phyloP scores from a whole-genome alignment of 2,797 vertebrate genomes.

The Arrhamphus sclerolepis region DNA sequence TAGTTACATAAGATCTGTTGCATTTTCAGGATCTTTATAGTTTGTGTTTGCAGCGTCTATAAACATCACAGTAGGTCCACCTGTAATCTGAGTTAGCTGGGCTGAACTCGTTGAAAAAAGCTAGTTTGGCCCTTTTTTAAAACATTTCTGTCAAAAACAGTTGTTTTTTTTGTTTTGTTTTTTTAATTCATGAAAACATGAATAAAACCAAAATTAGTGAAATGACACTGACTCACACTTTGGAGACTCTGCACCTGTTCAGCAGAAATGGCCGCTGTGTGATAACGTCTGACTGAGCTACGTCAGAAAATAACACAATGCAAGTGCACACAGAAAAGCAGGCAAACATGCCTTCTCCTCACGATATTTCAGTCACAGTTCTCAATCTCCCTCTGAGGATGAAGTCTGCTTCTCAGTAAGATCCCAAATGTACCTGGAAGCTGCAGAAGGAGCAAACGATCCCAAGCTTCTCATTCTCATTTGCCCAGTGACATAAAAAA shows the following conservation, averaged over 20 bases:
- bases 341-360: background rate
- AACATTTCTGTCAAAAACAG: background rate
- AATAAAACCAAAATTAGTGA: background rate
- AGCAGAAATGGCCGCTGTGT: too few relatives aligned
- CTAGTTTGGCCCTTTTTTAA: slow-evolving; percentile 28
- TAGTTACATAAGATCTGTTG: too few relatives aligned
- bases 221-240: too few relatives aligned
- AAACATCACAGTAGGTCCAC: slow-evolving; percentile 17
- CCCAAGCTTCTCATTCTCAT: background rate
- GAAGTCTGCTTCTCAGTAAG: background rate
- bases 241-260: too few relatives aligned
- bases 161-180: too few relatives aligned
- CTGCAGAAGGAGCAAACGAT: background rate
- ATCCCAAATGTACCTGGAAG: background rate
- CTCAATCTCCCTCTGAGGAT: background rate
- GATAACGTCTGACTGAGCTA: too few relatives aligned
- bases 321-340: too few relatives aligned
- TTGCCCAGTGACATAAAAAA: background rate
- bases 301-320: too few relatives aligned
- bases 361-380: background rate
- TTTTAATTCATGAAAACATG: background rate
- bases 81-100: slow-evolving; percentile 46
- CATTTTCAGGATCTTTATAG: too few relatives aligned
- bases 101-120: slow-evolving; percentile 14
- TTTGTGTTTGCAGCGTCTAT: too few relatives aligned